Percentiles rank a stretch among this genome's conserved stretches.
phyloP scores from a whole-genome alignment of 2,888 invertebrate genomes.

The Sminthurides aquaticus region DNA sequence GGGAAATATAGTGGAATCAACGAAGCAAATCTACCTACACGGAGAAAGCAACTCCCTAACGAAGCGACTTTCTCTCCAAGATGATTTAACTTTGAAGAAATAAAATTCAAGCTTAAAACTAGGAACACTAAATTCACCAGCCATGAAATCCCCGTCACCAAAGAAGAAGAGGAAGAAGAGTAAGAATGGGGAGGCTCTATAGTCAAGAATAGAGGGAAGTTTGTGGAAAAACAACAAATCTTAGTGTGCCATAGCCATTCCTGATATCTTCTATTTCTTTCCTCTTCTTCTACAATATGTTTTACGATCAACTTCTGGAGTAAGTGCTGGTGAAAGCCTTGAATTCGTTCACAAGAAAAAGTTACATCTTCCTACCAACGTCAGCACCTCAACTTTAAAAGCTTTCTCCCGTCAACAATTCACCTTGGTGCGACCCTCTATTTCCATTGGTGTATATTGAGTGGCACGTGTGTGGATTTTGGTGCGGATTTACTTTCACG shows the following conservation, averaged over 20 bases:
- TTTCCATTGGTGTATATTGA: background rate
- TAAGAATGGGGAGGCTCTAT: background rate
- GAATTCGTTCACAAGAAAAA: background rate
- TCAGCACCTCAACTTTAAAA: slow-evolving; percentile 25
- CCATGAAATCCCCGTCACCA: background rate
- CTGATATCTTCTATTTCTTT: background rate
- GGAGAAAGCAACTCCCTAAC: no score
- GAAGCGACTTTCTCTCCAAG: background rate
- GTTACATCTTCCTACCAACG: slow-evolving; percentile 19
- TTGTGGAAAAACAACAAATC: background rate
- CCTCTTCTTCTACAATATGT: background rate
- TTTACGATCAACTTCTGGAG: background rate
- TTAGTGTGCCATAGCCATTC: background rate
- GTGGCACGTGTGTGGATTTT: no score
- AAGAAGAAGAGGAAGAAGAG: background rate
- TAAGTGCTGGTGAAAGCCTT: background rate
- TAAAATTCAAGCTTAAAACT: background rate
- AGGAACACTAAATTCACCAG: background rate
- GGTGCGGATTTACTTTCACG: no score
- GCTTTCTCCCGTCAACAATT: slow-evolving; percentile 9
- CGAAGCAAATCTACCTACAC: background rate
- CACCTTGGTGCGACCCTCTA: background rate
- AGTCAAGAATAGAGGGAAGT: background rate
- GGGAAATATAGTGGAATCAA: background rate
- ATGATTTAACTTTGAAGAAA: background rate